Evolutionary conservation across 2,797 vertebrate genomes (phyloP), one percentile per base, ranked within the genome.

Genomic region (Aulostomus chinensis): DNA sequence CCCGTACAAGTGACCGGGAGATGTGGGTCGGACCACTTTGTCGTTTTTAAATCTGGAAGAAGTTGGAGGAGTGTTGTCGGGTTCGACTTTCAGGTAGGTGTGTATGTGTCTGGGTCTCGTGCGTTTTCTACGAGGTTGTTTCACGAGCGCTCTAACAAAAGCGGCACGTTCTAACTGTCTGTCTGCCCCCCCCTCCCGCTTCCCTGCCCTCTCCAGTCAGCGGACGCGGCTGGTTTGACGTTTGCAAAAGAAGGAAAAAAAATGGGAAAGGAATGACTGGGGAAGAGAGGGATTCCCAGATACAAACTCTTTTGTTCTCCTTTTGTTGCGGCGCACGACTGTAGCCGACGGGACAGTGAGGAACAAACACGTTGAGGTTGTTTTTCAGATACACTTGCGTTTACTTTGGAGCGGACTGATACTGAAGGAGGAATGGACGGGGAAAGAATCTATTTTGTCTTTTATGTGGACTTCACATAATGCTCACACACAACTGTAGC

Each of bases 41-140:
- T 56, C 72, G 34, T 42, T 67, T 54, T 62, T 24, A 66, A 72
- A 72, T 74, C 71, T 43, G 64, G 61, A 17, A 76, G 52, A 46
- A 80, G 60, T 77, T 61, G 78, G 56, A 70, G 84, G 84, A 89
- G 84, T 84, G 58, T 41, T 69, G 56, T 78, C 74, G 51, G 47
- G 73, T 12, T 79, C 75, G 70, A 84, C 78, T 87, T 76, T 69
- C 58, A 88, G 90, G 89, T 91, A 89, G 37, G 89, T 85, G 60
- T 60, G 51, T 58, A 11, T 26, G 41, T 20, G 54, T 58, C 12
- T 54, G 43, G 59, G 32, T 58, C 51, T 54, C 18, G 43, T 50
- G 43, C 28, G 31, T 59, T 68, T 67, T 43, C 33, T 32, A 29
- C 42, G 41, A 33, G 62, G 41, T 68, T 77, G 72, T 59, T 76